Percentiles rank a stretch among this genome's conserved stretches.
Evolutionary conservation across 2,797 vertebrate species (phyloP).

Genomic region (Apogon talboti): DNA sequence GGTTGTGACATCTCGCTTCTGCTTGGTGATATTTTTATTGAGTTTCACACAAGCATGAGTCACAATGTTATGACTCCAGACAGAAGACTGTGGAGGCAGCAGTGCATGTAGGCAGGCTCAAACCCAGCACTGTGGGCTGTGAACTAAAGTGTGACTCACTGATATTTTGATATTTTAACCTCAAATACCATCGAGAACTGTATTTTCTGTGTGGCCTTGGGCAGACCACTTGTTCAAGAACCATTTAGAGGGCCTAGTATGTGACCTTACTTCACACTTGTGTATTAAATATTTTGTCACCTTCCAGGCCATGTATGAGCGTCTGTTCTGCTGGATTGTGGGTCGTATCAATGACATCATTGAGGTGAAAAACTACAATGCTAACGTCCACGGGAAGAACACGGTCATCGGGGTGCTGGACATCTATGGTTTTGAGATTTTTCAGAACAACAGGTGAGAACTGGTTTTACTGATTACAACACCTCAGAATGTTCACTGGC

Average conservation of each 20-base stretch:
- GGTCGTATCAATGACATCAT: conserved; percentile 94
- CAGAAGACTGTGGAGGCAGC: conserved; percentile 30
- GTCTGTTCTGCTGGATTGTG: conserved; percentile 98
- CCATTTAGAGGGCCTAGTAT: neutral
- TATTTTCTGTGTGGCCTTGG: conserved; percentile 6
- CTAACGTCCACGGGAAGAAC: conserved; percentile 93
- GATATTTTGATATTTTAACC: conserved; percentile 42
- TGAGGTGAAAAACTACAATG: conserved; percentile 94
- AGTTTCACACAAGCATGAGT: conserved; percentile 53
- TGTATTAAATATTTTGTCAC: neutral
- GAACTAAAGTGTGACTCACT: conserved; percentile 47
- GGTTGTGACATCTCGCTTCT: conserved; percentile 24
- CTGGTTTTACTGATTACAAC: too few species aligned
- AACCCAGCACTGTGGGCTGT: conserved; percentile 21
- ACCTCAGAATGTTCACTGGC: too few species aligned
- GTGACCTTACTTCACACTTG: neutral
- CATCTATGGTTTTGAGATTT: conserved; percentile 99
- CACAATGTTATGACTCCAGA: conserved; percentile 53
- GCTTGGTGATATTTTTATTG: conserved; percentile 21
- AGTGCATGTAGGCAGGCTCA: conserved; percentile 29
- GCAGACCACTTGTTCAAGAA: conserved; percentile 10
- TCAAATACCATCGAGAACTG: neutral
- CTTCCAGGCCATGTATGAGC: conserved; percentile 95
- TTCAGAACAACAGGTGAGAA: conserved; percentile 95
- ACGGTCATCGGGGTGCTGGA: conserved; percentile 98